These are phyloP conservation scores for Grammomys surdaster DNA, from an alignment of 2,113 vertebrate genomes.

Conservation along the genomic window DNA sequence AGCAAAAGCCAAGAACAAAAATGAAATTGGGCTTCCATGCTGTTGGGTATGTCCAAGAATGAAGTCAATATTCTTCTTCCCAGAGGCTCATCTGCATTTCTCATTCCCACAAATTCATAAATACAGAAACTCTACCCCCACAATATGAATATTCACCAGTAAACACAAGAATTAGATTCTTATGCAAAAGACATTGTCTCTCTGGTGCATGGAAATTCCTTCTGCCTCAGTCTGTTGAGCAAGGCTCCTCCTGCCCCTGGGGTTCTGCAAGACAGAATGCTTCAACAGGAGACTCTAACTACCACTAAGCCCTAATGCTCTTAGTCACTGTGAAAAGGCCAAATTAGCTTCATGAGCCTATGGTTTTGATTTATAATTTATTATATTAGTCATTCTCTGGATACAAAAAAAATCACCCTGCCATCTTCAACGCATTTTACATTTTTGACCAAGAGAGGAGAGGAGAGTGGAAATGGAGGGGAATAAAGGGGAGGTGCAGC, in stretches of 20 bases:
- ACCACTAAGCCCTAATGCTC: conserved; percentile 50
- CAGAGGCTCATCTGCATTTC: conserved; percentile 78
- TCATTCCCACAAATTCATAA: conserved; percentile 72
- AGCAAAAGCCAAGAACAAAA: conserved; percentile 60
- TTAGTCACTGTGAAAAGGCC: conserved; percentile 19
- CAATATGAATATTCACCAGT: conserved; percentile 88
- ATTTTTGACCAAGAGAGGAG: neutral
- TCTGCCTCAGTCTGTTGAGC: conserved; percentile 78
- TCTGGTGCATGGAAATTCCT: conserved; percentile 80
- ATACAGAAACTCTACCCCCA: conserved; percentile 77
- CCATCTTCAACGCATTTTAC: conserved; percentile 75
- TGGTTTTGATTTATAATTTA: conserved; percentile 67
- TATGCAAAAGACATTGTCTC: conserved; percentile 85
- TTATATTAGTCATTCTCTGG: conserved; percentile 77
- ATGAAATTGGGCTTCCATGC: neutral
- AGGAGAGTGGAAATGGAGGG: too few relatives aligned
- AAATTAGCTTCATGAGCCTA: conserved; percentile 45
- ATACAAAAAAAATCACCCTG: conserved; percentile 73
- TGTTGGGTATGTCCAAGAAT: conserved; percentile 49
- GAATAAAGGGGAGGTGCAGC: too few relatives aligned
- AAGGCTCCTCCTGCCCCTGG: conserved; percentile 56
- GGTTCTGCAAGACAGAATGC: conserved; percentile 47
- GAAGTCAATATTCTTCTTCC: conserved; percentile 73
- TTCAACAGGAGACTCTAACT: conserved; percentile 58
- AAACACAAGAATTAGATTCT: conserved; percentile 82